Conservation (phyloP, 2,113 vertebrate genomes). For the Burhinus bistriatus region DNA sequence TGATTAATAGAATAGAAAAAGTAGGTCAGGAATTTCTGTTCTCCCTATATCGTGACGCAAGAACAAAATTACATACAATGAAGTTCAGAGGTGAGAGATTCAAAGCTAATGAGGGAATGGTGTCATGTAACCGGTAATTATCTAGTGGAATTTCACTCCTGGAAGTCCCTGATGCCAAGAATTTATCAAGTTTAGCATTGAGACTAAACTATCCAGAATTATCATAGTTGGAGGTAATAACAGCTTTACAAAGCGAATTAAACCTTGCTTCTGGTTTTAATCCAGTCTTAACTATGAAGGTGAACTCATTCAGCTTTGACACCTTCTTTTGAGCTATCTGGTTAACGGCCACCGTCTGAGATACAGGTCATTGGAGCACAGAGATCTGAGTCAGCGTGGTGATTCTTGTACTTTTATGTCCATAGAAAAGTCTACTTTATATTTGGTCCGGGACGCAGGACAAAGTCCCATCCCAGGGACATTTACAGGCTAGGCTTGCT, state of each 20-base stretch:
- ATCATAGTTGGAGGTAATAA: background rate
- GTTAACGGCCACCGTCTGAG: background rate
- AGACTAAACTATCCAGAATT: slow-evolving; percentile 1
- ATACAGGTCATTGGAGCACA: background rate
- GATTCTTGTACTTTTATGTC: background rate
- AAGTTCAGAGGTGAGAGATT: slow-evolving; percentile 53
- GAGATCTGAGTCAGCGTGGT: background rate
- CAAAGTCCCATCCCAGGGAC: background rate
- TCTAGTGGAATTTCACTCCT: background rate
- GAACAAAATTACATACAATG: slow-evolving; percentile 4
- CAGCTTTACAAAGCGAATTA: background rate
- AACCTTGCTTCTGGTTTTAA: slow-evolving; percentile 2
- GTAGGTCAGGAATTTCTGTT: slow-evolving; percentile 49
- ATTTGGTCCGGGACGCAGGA: background rate
- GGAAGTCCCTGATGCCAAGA: background rate
- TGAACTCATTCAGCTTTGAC: background rate
- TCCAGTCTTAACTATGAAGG: background rate
- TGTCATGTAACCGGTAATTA: background rate
- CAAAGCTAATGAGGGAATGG: slow-evolving; percentile 8
- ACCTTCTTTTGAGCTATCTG: background rate
- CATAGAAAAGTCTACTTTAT: background rate
- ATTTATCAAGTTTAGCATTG: slow-evolving; percentile 11
- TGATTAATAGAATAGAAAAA: slow-evolving; percentile 14
- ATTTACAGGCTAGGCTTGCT: background rate
- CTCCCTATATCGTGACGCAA: background rate